phyloP scores from a whole-genome alignment of 2,113 vertebrate species.

The Atherinomorus stipes region DNA sequence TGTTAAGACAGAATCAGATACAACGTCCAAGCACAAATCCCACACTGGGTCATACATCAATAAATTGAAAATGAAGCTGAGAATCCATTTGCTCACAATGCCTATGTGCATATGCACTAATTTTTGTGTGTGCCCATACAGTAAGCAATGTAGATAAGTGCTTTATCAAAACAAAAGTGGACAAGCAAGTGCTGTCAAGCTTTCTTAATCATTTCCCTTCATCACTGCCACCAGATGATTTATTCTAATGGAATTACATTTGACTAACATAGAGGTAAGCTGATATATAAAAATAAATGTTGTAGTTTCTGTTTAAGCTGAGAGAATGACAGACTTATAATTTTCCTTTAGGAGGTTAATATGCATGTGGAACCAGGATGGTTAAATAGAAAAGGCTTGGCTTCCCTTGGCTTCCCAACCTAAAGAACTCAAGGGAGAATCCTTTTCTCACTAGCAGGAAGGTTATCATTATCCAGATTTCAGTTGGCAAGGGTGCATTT shows the following conservation, averaged over 20 bases:
- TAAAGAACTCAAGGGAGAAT: constrained; percentile 33
- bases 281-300: not conserved
- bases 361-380: constrained; percentile 39
- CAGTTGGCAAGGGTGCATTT: constrained; percentile 34
- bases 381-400: constrained; percentile 26
- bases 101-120: constrained; percentile 20
- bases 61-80: constrained; percentile 25
- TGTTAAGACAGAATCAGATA: constrained; percentile 48
- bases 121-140: constrained; percentile 9
- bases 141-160: constrained; percentile 11
- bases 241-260: constrained; percentile 16
- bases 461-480: constrained; percentile 51
- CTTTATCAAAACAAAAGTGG: constrained; percentile 29
- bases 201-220: constrained; percentile 21
- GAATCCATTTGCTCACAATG: constrained; percentile 14
- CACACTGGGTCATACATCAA: constrained; percentile 26
- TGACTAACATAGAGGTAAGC: not conserved
- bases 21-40: constrained; percentile 25
- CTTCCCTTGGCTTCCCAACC: constrained; percentile 34
- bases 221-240: constrained; percentile 10
- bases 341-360: constrained; percentile 20
- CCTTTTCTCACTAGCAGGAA: constrained; percentile 63
- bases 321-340: constrained; percentile 6
- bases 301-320: constrained; percentile 9
- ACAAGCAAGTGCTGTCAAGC: constrained; percentile 20